A percentile compares a stretch with the other conserved stretches of the same genome.
phyloP scores from a whole-genome alignment of 1,140 invertebrate genomes.

The Hycleus cichorii region DNA sequence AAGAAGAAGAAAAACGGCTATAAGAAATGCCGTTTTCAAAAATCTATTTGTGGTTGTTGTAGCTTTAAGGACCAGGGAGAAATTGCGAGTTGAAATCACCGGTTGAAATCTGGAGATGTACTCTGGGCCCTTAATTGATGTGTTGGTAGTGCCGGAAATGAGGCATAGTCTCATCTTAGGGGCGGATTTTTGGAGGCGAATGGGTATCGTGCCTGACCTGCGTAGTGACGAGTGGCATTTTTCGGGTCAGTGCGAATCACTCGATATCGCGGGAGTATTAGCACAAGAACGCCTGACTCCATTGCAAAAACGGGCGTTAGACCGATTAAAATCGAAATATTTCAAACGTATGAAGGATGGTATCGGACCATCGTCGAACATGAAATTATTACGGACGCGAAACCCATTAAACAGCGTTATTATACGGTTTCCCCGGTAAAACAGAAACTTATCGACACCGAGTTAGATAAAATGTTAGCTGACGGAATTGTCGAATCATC shows the following conservation, averaged over 20 bases:
- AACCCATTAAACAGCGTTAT: conserved; percentile 28
- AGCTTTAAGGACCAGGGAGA: no score
- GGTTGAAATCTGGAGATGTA: no score
- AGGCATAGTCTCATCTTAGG: conserved; percentile 15
- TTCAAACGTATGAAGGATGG: no score
- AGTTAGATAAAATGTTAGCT: conserved; percentile 29
- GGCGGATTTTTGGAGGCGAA: conserved; percentile 15
- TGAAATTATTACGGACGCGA: conserved; percentile 21
- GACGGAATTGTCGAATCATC: conserved; percentile 12
- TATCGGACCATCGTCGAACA: conserved; percentile 12
- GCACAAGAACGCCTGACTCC: no score
- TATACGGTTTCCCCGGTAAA: conserved; percentile 26
- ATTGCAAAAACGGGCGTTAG: no score
- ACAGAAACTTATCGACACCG: conserved; percentile 18
- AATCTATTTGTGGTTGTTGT: no score
- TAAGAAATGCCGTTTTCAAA: no score
- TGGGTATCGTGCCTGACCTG: conserved; percentile 19
- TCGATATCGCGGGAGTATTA: no score
- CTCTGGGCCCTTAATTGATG: conserved; percentile 1
- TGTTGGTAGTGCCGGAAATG: conserved; percentile 6
- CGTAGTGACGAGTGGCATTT: conserved; percentile 1
- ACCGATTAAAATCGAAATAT: no score
- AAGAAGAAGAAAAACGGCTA: no score
- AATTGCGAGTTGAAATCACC: no score
- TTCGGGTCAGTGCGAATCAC: background rate